Conservation (phyloP, 2,888 invertebrate species). For the Campopleginae sp. region DNA sequence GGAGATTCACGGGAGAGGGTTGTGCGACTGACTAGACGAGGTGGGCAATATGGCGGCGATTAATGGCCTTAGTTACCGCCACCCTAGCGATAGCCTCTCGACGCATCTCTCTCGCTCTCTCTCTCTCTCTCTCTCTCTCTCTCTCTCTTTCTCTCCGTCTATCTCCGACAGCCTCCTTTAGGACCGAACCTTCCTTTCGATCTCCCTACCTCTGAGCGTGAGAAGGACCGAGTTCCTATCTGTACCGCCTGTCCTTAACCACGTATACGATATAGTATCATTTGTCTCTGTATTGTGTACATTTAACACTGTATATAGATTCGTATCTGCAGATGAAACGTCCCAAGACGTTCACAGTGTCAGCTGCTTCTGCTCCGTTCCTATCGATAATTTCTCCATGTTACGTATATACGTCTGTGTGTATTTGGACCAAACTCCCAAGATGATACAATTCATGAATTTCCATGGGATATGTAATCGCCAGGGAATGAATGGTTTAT, state of each 20-base stretch:
- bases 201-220: conserved; percentile 36
- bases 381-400: conserved; percentile 12
- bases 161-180: conserved; percentile 26
- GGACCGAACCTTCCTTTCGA: conserved; percentile 45
- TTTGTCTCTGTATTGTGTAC: conserved; percentile 37
- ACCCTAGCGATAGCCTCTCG: conserved; percentile 62
- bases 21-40: conserved; percentile 77
- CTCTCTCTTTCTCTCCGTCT: background rate
- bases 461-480: background rate
- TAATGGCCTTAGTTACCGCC: conserved; percentile 79
- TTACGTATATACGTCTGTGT: background rate
- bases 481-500: background rate
- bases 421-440: background rate
- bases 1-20: conserved; percentile 53
- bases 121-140: conserved; percentile 9
- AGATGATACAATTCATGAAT: background rate
- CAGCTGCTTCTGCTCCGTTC: conserved; percentile 34
- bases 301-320: conserved; percentile 22
- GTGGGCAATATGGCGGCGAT: conserved; percentile 79
- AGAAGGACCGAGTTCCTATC: conserved; percentile 52
- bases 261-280: conserved; percentile 40
- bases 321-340: conserved; percentile 47
- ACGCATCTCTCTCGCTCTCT: conserved; percentile 42
- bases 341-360: conserved; percentile 54
- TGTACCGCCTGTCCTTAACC: conserved; percentile 50